Evolutionary conservation across 1,140 invertebrate species (phyloP).

Genomic region (Zaprionus vittiger): DNA sequence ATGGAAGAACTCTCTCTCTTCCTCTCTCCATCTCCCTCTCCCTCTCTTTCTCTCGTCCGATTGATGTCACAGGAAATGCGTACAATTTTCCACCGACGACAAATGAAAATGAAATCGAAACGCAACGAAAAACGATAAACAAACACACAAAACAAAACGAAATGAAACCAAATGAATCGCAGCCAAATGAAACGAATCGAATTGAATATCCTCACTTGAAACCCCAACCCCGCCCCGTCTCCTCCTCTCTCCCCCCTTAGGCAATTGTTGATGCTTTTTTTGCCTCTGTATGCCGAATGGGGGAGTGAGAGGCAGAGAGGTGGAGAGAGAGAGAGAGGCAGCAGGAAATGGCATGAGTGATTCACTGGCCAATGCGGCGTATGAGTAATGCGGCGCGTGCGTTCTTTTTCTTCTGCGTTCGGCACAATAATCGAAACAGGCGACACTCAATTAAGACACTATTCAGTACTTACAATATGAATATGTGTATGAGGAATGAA

Average conservation of each 20-base stretch:
- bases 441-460: slow-evolving; percentile 4
- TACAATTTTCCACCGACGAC: slow-evolving; percentile 31
- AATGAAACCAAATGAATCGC: slow-evolving; percentile 34
- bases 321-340: no score
- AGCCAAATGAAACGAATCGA: slow-evolving; percentile 36
- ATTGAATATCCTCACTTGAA: slow-evolving; percentile 1
- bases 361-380: slow-evolving; percentile 29
- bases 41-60: background rate
- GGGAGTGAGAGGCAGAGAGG: background rate
- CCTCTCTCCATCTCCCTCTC: background rate
- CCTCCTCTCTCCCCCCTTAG: background rate
- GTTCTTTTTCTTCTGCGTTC: background rate
- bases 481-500: background rate
- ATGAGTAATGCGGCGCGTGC: slow-evolving; percentile 19
- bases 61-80: slow-evolving; percentile 48
- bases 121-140: slow-evolving; percentile 9
- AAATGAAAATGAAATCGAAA: slow-evolving; percentile 35
- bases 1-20: background rate
- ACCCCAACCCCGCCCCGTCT: background rate
- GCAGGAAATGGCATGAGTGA: slow-evolving; percentile 36
- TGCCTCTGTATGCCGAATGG: background rate
- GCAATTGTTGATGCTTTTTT: slow-evolving; percentile 14
- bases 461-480: background rate
- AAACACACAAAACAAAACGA: slow-evolving; percentile 19
- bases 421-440: background rate